Evolutionary conservation across 1,140 invertebrate species (phyloP).

Genomic region (Kradibia gibbosae): DNA sequence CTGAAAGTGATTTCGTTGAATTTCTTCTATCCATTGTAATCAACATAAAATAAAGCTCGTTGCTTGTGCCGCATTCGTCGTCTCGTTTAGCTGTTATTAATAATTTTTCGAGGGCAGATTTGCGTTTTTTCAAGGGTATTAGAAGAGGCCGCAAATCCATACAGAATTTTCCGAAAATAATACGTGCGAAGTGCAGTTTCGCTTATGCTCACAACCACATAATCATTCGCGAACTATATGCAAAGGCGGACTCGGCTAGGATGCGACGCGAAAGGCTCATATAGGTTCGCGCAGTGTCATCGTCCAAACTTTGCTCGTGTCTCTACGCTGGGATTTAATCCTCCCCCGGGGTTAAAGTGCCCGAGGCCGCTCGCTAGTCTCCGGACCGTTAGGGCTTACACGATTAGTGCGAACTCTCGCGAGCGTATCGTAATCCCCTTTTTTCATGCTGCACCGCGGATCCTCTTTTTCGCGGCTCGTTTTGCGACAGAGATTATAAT

Average conservation of each 20-base stretch:
- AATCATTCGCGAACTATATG: slow-evolving; percentile 31
- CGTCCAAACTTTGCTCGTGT: slow-evolving; percentile 39
- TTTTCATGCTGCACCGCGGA: no score
- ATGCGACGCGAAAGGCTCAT: background rate
- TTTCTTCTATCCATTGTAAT: no score
- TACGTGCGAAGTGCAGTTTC: background rate
- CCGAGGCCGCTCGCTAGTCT: slow-evolving; percentile 11
- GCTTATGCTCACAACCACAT: background rate
- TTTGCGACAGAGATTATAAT: slow-evolving; percentile 17
- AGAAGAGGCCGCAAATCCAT: no score
- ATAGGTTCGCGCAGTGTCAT: slow-evolving; percentile 37
- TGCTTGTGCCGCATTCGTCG: no score
- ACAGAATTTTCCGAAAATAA: slow-evolving; percentile 40
- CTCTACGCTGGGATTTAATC: slow-evolving; percentile 33
- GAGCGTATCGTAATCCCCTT: background rate
- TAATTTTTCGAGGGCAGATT: no score
- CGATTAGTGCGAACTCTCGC: slow-evolving; percentile 9
- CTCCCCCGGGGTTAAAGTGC: slow-evolving; percentile 40
- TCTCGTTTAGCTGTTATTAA: no score
- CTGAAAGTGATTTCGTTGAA: no score
- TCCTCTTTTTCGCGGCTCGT: no score
- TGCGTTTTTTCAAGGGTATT: background rate
- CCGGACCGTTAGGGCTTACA: slow-evolving; percentile 17
- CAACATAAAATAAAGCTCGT: no score
- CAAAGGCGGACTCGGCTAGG: slow-evolving; percentile 16